Evolutionary conservation across 2,113 vertebrate species (phyloP).

Genomic region (Apeltes quadracus): DNA sequence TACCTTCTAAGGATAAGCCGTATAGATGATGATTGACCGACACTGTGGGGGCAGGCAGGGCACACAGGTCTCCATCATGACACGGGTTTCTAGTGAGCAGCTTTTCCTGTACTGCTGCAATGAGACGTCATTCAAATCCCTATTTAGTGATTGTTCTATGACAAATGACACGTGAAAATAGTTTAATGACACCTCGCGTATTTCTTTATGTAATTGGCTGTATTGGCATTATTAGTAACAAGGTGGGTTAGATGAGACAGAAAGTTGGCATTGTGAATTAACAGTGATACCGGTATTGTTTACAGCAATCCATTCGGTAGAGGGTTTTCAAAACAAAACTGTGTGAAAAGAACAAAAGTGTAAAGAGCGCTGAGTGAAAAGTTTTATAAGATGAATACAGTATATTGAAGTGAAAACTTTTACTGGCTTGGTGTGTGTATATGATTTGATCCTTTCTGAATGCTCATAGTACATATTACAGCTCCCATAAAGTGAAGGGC

Average conservation of each 20-base stretch:
- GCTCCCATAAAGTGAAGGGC: not conserved
- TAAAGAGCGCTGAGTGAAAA: not conserved
- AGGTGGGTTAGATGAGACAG: not conserved
- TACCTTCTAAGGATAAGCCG: too few relatives aligned
- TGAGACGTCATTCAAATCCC: not conserved
- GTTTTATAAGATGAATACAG: too few relatives aligned
- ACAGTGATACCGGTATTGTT: not conserved
- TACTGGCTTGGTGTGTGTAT: not conserved
- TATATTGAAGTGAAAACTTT: not conserved
- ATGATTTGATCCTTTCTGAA: not conserved
- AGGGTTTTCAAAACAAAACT: not conserved
- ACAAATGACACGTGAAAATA: slow-evolving; percentile 4
- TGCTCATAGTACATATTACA: not conserved
- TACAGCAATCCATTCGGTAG: not conserved
- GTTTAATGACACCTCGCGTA: not conserved
- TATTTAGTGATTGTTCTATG: not conserved
- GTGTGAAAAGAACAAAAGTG: too few relatives aligned
- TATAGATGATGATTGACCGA: too few relatives aligned
- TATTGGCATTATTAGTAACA: not conserved
- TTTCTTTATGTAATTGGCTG: not conserved
- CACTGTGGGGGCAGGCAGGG: not conserved
- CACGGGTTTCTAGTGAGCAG: too few relatives aligned
- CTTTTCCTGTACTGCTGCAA: not conserved
- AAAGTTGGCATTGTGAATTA: not conserved
- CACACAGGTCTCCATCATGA: not conserved